phyloP scores from a whole-genome alignment of 1,140 invertebrate species.

The Lucilia cuprina region DNA sequence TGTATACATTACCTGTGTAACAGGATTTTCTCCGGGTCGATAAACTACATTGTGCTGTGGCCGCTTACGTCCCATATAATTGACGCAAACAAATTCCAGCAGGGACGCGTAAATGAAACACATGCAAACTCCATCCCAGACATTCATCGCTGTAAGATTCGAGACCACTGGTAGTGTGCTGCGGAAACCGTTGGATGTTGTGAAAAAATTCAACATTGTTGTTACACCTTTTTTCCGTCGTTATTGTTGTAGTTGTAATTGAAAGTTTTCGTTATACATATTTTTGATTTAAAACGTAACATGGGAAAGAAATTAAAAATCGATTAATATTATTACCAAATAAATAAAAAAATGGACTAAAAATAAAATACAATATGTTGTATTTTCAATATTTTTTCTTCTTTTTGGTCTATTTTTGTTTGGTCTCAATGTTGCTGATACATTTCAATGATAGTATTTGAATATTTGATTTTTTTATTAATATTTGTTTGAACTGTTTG shows the following conservation, averaged over 20 bases:
- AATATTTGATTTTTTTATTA: not conserved
- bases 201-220: constrained; percentile 98
- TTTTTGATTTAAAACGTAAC: not conserved
- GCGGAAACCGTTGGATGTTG: constrained; percentile 88
- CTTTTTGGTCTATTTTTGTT: too few relatives aligned
- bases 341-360: not conserved
- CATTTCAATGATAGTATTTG: not conserved
- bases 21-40: constrained; percentile 86
- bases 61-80: constrained; percentile 91
- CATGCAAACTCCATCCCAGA: constrained; percentile 96
- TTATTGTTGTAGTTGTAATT: not conserved
- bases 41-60: constrained; percentile 88
- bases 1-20: constrained; percentile 71
- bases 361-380: too few relatives aligned
- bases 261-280: not conserved
- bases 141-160: constrained; percentile 93
- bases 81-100: constrained; percentile 92
- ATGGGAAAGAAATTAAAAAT: not conserved
- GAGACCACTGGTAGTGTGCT: constrained; percentile 91
- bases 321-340: constrained; percentile 1
- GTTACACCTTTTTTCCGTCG: constrained; percentile 76
- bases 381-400: too few relatives aligned
- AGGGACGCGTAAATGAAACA: constrained; percentile 94
- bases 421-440: not conserved
- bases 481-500: not conserved